Evolutionary conservation across 2,797 vertebrate genomes (phyloP).

Genomic region (Girardinus metallicus): DNA sequence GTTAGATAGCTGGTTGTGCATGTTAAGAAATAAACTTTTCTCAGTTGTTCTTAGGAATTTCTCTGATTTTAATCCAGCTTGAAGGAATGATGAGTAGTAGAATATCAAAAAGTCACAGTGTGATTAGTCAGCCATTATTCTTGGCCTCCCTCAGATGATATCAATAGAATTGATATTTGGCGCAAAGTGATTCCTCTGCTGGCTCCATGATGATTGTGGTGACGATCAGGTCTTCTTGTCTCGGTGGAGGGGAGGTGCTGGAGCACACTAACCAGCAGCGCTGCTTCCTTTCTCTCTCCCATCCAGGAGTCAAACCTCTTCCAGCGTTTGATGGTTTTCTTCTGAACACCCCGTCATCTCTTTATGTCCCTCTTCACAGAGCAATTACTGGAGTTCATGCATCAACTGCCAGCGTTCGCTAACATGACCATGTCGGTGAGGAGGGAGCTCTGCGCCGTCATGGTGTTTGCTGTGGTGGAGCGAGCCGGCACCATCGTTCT

Average conservation of each 20-base stretch:
- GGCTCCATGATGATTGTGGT: constrained; percentile 18
- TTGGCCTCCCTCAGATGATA: constrained; percentile 30
- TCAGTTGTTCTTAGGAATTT: not conserved
- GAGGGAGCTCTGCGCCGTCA: constrained; percentile 97
- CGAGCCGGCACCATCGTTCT: constrained; percentile 96
- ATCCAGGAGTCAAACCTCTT: constrained; percentile 33
- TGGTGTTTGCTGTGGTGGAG: constrained; percentile 99
- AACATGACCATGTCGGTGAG: constrained; percentile 99
- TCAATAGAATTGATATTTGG: constrained; percentile 57
- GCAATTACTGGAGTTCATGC: constrained; percentile 99
- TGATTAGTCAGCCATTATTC: constrained; percentile 47
- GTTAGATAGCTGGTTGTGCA: not conserved
- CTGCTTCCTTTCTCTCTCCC: constrained; percentile 3
- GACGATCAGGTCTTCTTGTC: constrained; percentile 38
- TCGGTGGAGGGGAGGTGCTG: constrained; percentile 11
- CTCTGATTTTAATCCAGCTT: constrained; percentile 2
- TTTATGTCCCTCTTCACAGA: constrained; percentile 79
- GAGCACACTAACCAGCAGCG: not conserved
- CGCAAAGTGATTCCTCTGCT: constrained; percentile 44
- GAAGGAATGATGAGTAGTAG: not conserved
- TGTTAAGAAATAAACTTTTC: not conserved
- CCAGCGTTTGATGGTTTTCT: constrained; percentile 23
- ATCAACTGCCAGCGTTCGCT: constrained; percentile 98
- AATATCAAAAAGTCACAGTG: constrained; percentile 25
- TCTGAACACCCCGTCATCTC: constrained; percentile 29